Percentiles rank a stretch among this genome's conserved stretches.
These are phyloP conservation scores for Lutraria lutraria DNA, from an alignment of 2,888 invertebrate species.

Conservation along the genomic window DNA sequence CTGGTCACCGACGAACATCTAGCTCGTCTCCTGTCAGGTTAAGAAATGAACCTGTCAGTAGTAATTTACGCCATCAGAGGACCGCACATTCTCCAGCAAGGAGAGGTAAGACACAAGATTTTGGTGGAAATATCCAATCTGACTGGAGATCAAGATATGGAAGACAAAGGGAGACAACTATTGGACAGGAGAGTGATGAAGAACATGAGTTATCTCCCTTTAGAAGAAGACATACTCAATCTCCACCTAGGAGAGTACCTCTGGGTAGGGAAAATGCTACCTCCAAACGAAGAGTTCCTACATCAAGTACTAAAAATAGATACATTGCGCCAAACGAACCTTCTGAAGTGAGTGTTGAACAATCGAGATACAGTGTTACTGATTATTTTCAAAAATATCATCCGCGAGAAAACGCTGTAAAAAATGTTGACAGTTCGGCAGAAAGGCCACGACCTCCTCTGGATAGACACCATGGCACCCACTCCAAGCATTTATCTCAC, in stretches of 20 bases:
- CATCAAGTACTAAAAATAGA: slow-evolving; percentile 24
- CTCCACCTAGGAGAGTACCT: slow-evolving; percentile 36
- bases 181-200: slow-evolving; percentile 29
- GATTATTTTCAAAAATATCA: slow-evolving; percentile 82
- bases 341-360: slow-evolving; percentile 67
- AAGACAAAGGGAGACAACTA: slow-evolving; percentile 24
- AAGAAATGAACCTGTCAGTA: slow-evolving; percentile 38
- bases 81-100: slow-evolving; percentile 38
- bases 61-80: slow-evolving; percentile 42
- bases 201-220: slow-evolving; percentile 38
- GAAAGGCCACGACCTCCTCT: slow-evolving; percentile 34
- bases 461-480: slow-evolving; percentile 12
- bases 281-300: slow-evolving; percentile 37
- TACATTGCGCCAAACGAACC: neutral
- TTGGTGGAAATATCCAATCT: slow-evolving; percentile 42
- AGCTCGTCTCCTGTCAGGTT: slow-evolving; percentile 66
- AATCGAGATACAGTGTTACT: slow-evolving; percentile 80
- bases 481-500: neutral
- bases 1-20: slow-evolving; percentile 50
- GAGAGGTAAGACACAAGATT: slow-evolving; percentile 68
- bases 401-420: slow-evolving; percentile 42
- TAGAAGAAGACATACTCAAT: slow-evolving; percentile 34
- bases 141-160: slow-evolving; percentile 33
- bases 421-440: neutral
- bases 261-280: slow-evolving; percentile 31